These are phyloP conservation scores for Diplazon laetatorius DNA, from an alignment of 2,888 invertebrate genomes.

Conservation along the genomic window DNA sequence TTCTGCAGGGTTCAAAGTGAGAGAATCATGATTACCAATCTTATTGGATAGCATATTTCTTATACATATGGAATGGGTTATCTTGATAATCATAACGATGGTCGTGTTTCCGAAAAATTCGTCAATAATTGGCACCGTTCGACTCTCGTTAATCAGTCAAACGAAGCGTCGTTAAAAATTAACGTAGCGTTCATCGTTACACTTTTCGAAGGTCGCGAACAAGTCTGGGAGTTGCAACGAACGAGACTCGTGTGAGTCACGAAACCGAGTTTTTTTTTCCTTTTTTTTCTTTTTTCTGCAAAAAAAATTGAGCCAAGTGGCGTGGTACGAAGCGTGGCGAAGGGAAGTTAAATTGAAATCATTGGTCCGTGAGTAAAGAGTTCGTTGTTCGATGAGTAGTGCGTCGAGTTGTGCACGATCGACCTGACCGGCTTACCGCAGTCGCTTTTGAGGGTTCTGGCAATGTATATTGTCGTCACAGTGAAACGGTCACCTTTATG, in stretches of 20 bases:
- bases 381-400: constrained; percentile 1
- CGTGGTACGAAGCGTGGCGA: constrained; percentile 21
- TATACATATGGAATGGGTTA: not conserved
- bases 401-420: not conserved
- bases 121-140: too few species aligned
- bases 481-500: constrained; percentile 46
- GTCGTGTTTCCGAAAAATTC: too few species aligned
- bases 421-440: constrained; percentile 29
- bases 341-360: constrained; percentile 37
- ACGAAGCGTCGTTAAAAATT: not conserved
- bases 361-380: constrained; percentile 49
- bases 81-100: too few species aligned
- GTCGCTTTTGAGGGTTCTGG: not conserved
- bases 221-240: not conserved
- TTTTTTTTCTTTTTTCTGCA: too few species aligned
- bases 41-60: not conserved
- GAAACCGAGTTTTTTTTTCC: constrained; percentile 15
- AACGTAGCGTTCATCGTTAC: not conserved
- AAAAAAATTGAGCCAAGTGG: constrained; percentile 39
- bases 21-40: too few species aligned
- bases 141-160: not conserved
- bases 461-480: not conserved
- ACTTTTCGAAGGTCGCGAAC: not conserved
- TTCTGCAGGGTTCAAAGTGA: too few species aligned
- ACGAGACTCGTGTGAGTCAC: constrained; percentile 54